Evolutionary conservation across 2,888 invertebrate genomes (phyloP), one percentile per base, ranked within the genome.

Genomic region (Caenorhabditis sinica): DNA sequence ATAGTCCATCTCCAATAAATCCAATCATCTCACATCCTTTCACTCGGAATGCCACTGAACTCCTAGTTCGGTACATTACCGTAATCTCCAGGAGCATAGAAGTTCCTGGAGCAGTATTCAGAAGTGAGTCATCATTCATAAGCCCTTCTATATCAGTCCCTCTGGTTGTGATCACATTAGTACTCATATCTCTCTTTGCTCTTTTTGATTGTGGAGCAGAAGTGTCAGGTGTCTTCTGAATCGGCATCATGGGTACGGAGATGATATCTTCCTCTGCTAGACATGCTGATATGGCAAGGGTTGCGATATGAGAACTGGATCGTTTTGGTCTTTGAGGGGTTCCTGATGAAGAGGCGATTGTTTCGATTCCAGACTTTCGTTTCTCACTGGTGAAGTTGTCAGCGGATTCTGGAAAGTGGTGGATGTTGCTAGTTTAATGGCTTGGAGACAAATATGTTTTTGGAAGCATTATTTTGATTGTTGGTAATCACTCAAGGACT

Each of bases 241-340:
- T 80, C 1, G 80, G 72, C 80, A 80, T 72, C 72, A 66, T 66
- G 20, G 82, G 69, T 49, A 82, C 65, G 4, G 53, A 25, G 56
- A 82, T 71, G 23, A 75, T 71, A 23, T 81, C 84, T n/a, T 84
- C 84, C 9, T 85, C 85, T 43, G 73, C 53, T 43, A 79, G 79
- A 36, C 74, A 79, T 5, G 74, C 77, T 17, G 82, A 56, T 28
- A 85, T 82, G 8, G 82, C 77, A 13, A 74, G 58, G 15, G 53
- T 65, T 0, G 85, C 85, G 56, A 77, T 49, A n/a, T 76, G 77
- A 63, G 80, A 79, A 60, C 82, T 82, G 5, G 81, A 60, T 53
- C 85, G 66, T 75, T 85, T 85, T 40, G 85, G 71, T 40, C 82
- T 51, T 66, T 80, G 80, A 8, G 69, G 69, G 17, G 77, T 77